Evolutionary conservation across 2,797 vertebrate species (phyloP), one percentile per base, ranked within the genome.

Genomic region (Coendou prehensilis): DNA sequence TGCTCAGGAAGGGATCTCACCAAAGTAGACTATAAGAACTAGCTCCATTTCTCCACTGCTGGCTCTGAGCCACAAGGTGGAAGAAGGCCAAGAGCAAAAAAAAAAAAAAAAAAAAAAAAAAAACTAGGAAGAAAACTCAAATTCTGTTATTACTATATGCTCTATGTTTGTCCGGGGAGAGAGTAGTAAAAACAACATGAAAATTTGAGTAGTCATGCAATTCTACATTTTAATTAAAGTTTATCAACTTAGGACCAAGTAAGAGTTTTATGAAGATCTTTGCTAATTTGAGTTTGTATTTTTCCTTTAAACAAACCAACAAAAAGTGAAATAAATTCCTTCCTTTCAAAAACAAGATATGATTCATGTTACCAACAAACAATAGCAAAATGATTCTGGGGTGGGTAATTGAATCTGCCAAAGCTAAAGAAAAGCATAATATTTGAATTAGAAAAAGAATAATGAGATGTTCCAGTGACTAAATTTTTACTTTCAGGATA

Each of bases 371-470:
- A 52, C 9, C 22, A 89, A 57, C 57, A 75, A 63, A n/a, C 80
- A 80, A 89, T 45, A n/a, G 63, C 20, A 92, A 85, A 80, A 75
- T 81, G 41, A 59, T 52, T 18, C 50, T 30, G 18, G 15, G 2
- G 33, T 28, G 1, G 6, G 26, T 75, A 81, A 81, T 59, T 57
- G 15, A 14, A 86, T n/a, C 28, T 57, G n/a, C 52, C 33, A 64
- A 92, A 64, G 28, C 37, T 59, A 69, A 56, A 94, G 18, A 18
- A 79, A 92, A 94, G 33, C 28, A 76, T 64, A 85, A 59, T 6
- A 54, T 61, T 86, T 75, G 45, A 92, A 45, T 67, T 81, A 76
- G 54, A 85, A 76, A 93, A 22, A 45, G 14, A 76, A 80, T 80
- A 89, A 87, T 22, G 57, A 61, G 47, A 57, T 37, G 45, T 37